phyloP scores from a whole-genome alignment of 1,140 invertebrate genomes.

The Eufriesea mexicana region DNA sequence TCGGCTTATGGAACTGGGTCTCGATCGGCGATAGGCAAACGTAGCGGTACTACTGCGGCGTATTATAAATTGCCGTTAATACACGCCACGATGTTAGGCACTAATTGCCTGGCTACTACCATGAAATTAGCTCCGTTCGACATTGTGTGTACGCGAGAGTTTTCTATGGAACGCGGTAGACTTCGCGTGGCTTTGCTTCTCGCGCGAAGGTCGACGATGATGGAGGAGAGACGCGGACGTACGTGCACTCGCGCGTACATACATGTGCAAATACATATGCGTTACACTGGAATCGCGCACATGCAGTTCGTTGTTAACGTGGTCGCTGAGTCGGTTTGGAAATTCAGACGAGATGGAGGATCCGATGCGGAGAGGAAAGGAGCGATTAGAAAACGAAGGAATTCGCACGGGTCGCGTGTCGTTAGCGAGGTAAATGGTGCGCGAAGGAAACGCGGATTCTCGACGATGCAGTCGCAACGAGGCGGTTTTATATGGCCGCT shows the following conservation, averaged over 20 bases:
- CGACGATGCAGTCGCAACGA: background rate
- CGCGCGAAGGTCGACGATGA: constrained; percentile 2
- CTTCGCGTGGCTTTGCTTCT: background rate
- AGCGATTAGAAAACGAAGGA: constrained; percentile 21
- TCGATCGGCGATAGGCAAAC: constrained; percentile 46
- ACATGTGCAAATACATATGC: too few relatives aligned
- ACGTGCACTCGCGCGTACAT: too few relatives aligned
- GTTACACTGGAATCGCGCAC: too few relatives aligned
- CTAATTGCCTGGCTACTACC: constrained; percentile 39
- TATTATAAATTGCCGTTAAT: constrained; percentile 37
- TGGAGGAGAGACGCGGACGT: background rate
- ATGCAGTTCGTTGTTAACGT: too few relatives aligned
- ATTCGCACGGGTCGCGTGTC: constrained; percentile 28
- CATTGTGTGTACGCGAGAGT: constrained; percentile 5
- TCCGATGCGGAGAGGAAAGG: background rate
- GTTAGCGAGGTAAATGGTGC: constrained; percentile 47
- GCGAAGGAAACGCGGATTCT: constrained; percentile 23
- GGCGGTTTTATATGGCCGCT: constrained; percentile 6
- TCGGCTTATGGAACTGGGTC: constrained; percentile 43
- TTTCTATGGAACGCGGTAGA: background rate
- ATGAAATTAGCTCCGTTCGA: constrained; percentile 28
- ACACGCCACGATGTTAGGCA: constrained; percentile 33
- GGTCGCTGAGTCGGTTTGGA: background rate
- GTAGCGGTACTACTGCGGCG: constrained; percentile 34
- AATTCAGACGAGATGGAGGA: background rate